These are phyloP conservation scores for Porphyrio hochstetteri DNA, from an alignment of 2,113 vertebrate species.

Conservation along the genomic window DNA sequence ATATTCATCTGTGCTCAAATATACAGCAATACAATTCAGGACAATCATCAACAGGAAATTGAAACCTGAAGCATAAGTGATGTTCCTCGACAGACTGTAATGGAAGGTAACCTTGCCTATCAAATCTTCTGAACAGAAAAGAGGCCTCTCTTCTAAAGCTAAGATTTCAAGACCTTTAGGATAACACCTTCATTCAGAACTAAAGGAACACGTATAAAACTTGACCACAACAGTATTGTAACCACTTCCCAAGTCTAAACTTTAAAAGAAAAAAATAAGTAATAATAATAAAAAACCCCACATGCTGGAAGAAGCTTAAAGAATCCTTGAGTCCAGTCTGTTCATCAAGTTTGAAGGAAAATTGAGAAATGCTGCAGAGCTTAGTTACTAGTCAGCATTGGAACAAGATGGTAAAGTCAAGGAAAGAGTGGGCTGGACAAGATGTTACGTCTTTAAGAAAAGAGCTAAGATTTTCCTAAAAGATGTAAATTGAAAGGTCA, in stretches of 20 bases:
- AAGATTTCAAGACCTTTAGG: background rate
- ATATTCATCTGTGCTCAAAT: background rate
- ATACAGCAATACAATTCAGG: background rate
- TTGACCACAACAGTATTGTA: background rate
- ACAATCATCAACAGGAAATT: background rate
- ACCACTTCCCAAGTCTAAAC: background rate
- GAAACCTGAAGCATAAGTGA: background rate
- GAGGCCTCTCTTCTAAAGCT: background rate
- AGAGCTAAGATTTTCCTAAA: background rate
- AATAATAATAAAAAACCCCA: fast-evolving
- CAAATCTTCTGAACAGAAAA: background rate
- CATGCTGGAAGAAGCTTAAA: background rate
- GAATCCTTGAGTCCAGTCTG: background rate
- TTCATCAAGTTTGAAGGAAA: background rate
- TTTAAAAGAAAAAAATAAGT: background rate
- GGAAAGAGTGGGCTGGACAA: background rate
- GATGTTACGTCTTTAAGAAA: background rate
- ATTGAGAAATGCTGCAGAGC: background rate
- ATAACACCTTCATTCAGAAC: background rate
- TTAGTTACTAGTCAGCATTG: background rate
- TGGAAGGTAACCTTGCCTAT: background rate
- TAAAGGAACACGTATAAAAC: background rate
- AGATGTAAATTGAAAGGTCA: background rate
- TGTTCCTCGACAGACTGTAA: background rate
- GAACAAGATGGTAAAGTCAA: background rate